These are phyloP conservation scores for Perognathus longimembris DNA, from an alignment of 2,113 vertebrate species.

Conservation along the genomic window DNA sequence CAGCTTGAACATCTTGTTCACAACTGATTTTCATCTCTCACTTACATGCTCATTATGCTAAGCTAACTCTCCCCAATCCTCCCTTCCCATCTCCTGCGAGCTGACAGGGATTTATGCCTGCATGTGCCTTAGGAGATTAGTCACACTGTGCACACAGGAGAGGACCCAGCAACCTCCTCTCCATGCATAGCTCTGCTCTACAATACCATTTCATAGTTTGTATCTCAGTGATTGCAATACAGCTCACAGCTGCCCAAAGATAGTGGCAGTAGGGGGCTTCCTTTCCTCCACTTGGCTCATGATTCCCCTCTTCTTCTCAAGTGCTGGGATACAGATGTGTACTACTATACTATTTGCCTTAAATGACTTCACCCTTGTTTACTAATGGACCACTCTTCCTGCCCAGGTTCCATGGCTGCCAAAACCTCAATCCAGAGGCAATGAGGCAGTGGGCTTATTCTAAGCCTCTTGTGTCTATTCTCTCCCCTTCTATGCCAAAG, in stretches of 20 bases:
- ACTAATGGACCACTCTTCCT: neutral
- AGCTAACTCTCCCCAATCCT: too few species aligned
- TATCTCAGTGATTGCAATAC: neutral
- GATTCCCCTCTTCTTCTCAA: neutral
- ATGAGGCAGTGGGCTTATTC: neutral
- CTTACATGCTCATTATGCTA: too few species aligned
- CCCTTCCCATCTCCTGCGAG: neutral
- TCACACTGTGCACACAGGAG: neutral
- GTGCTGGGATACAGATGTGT: neutral
- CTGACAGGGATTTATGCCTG: neutral
- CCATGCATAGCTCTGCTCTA: rapidly evolving
- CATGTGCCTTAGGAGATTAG: neutral
- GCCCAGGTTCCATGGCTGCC: neutral
- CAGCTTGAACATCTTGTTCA: neutral
- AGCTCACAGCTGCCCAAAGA: neutral
- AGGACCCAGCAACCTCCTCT: neutral
- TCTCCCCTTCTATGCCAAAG: neutral
- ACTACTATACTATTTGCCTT: neutral
- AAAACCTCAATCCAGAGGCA: neutral
- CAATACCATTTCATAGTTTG: neutral
- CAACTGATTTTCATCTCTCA: neutral
- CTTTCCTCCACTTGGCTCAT: neutral
- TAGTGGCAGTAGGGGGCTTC: too few species aligned
- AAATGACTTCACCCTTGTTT: neutral
- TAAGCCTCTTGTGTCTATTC: neutral